Conservation (phyloP, 2,888 invertebrate species). For the Xanthorhoe spadicearia region DNA sequence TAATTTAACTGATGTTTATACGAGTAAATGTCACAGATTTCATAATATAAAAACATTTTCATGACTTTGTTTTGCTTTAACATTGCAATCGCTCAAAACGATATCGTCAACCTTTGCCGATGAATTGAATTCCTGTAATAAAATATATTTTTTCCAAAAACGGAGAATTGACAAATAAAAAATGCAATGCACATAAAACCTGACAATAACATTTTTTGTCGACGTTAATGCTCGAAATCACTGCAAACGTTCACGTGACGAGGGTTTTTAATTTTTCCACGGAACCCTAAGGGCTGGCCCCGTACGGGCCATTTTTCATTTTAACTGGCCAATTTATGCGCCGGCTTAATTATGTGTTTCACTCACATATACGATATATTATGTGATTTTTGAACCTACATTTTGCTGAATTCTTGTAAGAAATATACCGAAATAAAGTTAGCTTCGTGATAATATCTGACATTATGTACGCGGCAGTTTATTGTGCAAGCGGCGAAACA, state of each 20-base stretch:
- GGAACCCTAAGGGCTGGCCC: slow-evolving; percentile 34
- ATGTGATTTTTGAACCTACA: slow-evolving; percentile 11
- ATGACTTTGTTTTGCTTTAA: too few species aligned
- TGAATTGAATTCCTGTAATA: background rate
- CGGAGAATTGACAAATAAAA: background rate
- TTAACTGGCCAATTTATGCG: slow-evolving; percentile 49
- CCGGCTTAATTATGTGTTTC: slow-evolving; percentile 47
- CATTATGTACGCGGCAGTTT: background rate
- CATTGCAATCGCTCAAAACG: too few species aligned
- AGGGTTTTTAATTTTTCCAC: slow-evolving; percentile 38
- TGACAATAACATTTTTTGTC: slow-evolving; percentile 12
- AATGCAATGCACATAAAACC: slow-evolving; percentile 4
- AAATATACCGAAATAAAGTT: background rate
- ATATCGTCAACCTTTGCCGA: too few species aligned
- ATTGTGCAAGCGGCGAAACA: background rate
- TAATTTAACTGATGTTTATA: too few species aligned
- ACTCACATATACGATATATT: slow-evolving; percentile 35
- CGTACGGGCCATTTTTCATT: slow-evolving; percentile 54
- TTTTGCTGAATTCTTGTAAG: slow-evolving; percentile 6
- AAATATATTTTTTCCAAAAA: background rate
- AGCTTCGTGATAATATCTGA: background rate
- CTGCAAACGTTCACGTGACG: slow-evolving; percentile 39
- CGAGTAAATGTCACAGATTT: too few species aligned
- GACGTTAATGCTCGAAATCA: slow-evolving; percentile 39
- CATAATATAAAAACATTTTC: too few species aligned